Base-by-base conservation (phyloP, 2,888 invertebrate genomes). In the Drosophila colorata region DNA sequence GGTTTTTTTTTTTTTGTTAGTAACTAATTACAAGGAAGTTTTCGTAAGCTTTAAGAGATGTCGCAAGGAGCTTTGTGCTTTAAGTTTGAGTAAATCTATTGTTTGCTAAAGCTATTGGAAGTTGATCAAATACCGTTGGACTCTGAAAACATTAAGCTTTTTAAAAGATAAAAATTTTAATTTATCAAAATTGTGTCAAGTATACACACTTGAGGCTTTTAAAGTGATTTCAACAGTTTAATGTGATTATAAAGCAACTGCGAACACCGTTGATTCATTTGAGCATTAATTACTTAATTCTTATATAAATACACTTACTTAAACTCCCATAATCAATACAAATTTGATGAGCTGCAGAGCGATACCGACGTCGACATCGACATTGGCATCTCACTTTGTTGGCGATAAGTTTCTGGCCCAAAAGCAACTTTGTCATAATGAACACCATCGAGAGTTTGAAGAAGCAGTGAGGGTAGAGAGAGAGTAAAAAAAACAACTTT, bases 371-470 rank as follows among this genome's bases (percentile, higher is more conserved):
- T n/a, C n/a, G 23, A 9, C 33, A 51, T 44, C 41, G 47, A 37
- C 61, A 55, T 14, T 38, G 46, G 57, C 58, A 44, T 40, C 43
- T 43, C 52, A 43, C 51, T 53, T 58, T 40, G 16, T 23, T 48
- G 35, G 28, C 56, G 49, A 51, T 68, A 64, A 56, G 59, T 72
- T 72, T 52, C 16, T 51, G 56, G 56, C 25, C 59, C 47, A 58
- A 58, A 71, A 58, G 73, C 58, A 74, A 74, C 60, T 74, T 69
- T 55, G 38, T 69, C 69, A 74, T 74, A 69, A 74, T 74, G 74
- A 74, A 69, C 69, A 69, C 52, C 58, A 55, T 46, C 38, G 47
- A 69, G 43, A 48, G 20, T 20, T 20, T 20, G 20, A 20, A 20
- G 25, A 28, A 8, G 1, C 4, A 28, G 25, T 7, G 43, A 9